phyloP scores from a whole-genome alignment of 2,888 invertebrate genomes.

The Dioctria rufipes region DNA sequence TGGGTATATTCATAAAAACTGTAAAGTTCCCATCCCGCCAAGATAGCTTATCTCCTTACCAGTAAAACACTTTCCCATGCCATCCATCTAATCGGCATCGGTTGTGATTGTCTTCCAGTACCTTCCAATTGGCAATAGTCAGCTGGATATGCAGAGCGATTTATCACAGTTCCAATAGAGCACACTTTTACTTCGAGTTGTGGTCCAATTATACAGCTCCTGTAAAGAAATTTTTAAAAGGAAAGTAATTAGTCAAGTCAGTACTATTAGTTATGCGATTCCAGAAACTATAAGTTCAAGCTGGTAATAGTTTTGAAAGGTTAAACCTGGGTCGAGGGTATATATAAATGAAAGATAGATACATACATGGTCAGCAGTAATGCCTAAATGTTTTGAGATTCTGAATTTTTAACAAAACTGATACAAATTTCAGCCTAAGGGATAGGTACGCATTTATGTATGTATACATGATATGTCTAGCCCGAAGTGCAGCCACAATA shows the following conservation, averaged over 20 bases:
- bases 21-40: too few relatives aligned
- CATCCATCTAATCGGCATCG: constrained; percentile 89
- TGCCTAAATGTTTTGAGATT: too few relatives aligned
- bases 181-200: constrained; percentile 82
- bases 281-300: background rate
- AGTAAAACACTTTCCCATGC: constrained; percentile 87
- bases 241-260: constrained; percentile 53
- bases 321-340: background rate
- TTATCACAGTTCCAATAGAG: constrained; percentile 80
- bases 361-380: too few relatives aligned
- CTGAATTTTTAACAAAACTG: too few relatives aligned
- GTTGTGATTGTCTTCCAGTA: constrained; percentile 73
- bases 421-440: too few relatives aligned
- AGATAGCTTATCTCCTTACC: constrained; percentile 71
- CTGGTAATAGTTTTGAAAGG: background rate
- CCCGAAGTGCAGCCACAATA: background rate
- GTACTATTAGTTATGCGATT: background rate
- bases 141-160: constrained; percentile 78
- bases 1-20: too few relatives aligned
- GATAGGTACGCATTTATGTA: too few relatives aligned
- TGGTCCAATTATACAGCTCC: constrained; percentile 87
- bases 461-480: background rate
- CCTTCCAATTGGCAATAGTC: constrained; percentile 87
- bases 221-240: constrained; percentile 67
- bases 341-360: too few relatives aligned